Conservation (phyloP, 2,888 invertebrate genomes). For the Ypsolopha scabrella region DNA sequence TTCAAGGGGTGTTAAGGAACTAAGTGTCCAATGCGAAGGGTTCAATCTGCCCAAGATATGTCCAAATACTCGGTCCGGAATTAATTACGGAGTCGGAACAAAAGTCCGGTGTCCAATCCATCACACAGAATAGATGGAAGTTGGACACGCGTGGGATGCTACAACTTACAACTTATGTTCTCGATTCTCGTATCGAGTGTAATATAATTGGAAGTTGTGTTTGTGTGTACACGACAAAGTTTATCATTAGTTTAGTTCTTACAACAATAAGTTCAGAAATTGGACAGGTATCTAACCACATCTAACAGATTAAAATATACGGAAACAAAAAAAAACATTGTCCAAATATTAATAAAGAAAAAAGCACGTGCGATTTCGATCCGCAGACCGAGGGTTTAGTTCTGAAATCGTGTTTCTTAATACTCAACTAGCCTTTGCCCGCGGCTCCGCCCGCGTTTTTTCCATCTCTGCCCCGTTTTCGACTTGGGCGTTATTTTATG, state of each 20-base stretch:
- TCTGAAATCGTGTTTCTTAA: too few relatives aligned
- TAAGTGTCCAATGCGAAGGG: too few relatives aligned
- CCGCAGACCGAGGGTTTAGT: too few relatives aligned
- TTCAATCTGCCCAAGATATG: background rate
- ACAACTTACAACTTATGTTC: background rate
- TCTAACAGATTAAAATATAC: background rate
- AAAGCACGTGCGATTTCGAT: too few relatives aligned
- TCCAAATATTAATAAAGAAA: too few relatives aligned
- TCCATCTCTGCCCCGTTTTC: too few relatives aligned
- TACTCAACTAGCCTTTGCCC: too few relatives aligned
- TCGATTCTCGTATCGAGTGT: background rate
- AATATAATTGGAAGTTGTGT: background rate
- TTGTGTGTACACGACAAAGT: background rate
- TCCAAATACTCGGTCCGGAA: constrained; percentile 13
- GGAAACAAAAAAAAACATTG: too few relatives aligned
- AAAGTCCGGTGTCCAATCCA: constrained; percentile 40
- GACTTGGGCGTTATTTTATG: too few relatives aligned
- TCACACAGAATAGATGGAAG: constrained; percentile 16
- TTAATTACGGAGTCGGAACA: constrained; percentile 41
- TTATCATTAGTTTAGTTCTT: background rate
- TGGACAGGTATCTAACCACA: background rate
- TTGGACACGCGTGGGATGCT: background rate
- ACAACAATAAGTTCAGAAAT: too few relatives aligned
- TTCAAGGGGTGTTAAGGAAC: too few relatives aligned
- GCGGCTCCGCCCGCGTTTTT: too few relatives aligned